Percentiles rank a stretch among this genome's conserved stretches.
Evolutionary conservation across 2,797 vertebrate genomes (phyloP).

Genomic region (Dicrostonyx torquatus): DNA sequence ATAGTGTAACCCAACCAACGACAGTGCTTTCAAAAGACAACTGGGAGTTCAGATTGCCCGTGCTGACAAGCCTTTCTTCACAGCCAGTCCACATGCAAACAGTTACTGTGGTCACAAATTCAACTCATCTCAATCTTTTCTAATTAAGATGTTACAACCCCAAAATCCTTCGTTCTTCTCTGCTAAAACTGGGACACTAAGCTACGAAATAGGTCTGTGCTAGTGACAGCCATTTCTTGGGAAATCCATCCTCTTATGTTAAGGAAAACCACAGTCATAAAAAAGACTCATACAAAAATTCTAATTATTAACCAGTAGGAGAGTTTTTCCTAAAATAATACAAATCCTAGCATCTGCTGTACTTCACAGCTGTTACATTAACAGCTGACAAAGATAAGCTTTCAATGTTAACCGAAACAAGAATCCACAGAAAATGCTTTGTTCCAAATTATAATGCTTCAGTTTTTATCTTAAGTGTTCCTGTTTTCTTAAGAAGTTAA

Average conservation of each 20-base stretch:
- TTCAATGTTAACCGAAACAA: constrained; percentile 64
- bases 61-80: constrained; percentile 34
- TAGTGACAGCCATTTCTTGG: constrained; percentile 43
- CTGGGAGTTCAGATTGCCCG: constrained; percentile 7
- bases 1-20: constrained; percentile 17
- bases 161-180: constrained; percentile 10
- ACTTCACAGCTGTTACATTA: constrained; percentile 61
- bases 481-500: constrained; percentile 4
- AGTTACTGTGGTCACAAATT: constrained; percentile 43
- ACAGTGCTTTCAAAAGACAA: constrained; percentile 46
- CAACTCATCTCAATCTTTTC: constrained; percentile 40
- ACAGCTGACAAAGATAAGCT: constrained; percentile 67
- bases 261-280: constrained; percentile 22
- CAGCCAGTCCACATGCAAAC: neutral
- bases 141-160: constrained; percentile 17
- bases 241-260: constrained; percentile 45
- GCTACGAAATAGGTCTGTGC: neutral
- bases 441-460: constrained; percentile 46
- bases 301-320: constrained; percentile 46
- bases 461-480: constrained; percentile 44
- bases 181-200: constrained; percentile 44
- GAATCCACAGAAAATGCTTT: constrained; percentile 61
- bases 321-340: constrained; percentile 61
- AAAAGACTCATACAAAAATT: constrained; percentile 25
- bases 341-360: constrained; percentile 57